Base-by-base conservation (phyloP, 2,113 vertebrate species). In the Clarias gariepinus region DNA sequence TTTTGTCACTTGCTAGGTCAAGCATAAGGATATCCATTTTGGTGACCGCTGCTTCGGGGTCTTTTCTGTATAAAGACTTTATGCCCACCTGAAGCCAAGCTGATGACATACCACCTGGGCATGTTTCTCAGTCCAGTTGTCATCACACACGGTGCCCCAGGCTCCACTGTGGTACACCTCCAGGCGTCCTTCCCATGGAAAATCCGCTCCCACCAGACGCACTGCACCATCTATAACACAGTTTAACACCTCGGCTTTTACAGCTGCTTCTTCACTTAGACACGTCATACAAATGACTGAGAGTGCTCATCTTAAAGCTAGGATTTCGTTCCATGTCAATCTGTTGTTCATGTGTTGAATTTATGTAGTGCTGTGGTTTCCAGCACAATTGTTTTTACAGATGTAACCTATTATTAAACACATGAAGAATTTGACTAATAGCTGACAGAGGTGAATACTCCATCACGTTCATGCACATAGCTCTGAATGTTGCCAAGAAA, bases 71-170 rank as follows among this genome's bases (percentile, higher is more conserved):
- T 53, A 19, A 64, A 66, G 25, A 73, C 15, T 7, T 52, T 2
- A 87, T 28, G 25, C 92, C 89, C 85, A 95, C 94, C 93, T 93
- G 92, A 93, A 94, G 61, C 93, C 93, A 16, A 95, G 91, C 88
- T 95, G 94, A 69, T 90, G 88, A 61, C 95, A 95, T 52, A 95
- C 95, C 74, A 95, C 95, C 85, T 93, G 92, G 16, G 94, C 92
- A 3, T 92, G 92, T 55, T 88, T 86, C 47, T 91, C 81, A 0
- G 91, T 94, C 95, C 95, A 95, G 90, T 86, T 91, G 84, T 93
- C 93, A 19, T 95, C 94, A 88, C 95, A 95, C 36, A 95, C 94
- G 1, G 93, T 93, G 58, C 95, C 94, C 95, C 95, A 95, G 36
- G 92, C 80, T 47, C 93, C 94, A 58, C 88, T 82, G 3, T 92